Conservation (phyloP, 1,140 invertebrate species). For the roundworm (Caenorhabditis elegans) region WBcel235 BX284603.4:4979501-4980000, state of each 20-base stretch:
- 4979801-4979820: not conserved
- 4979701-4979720: too few species aligned
- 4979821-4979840: constrained; percentile 11
- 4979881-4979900: too few species aligned
- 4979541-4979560: constrained; percentile 27
- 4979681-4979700: too few species aligned
- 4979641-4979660: too few species aligned
- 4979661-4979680: too few species aligned
- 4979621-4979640: too few species aligned
- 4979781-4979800: too few species aligned
- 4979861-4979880: not conserved
- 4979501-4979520: constrained; percentile 13
- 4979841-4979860: not conserved
- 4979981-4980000: not conserved
- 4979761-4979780: too few species aligned
- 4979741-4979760: too few species aligned
- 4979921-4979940: not conserved
- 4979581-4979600: too few species aligned
- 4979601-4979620: too few species aligned
- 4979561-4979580: not conserved
- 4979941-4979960: not conserved
- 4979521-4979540: constrained; percentile 18
- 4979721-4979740: too few species aligned
- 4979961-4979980: not conserved
- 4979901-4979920: not conserved